Evolutionary conservation across 2,113 vertebrate species (phyloP).

Genomic region (Eulacestoma nigropectus): DNA sequence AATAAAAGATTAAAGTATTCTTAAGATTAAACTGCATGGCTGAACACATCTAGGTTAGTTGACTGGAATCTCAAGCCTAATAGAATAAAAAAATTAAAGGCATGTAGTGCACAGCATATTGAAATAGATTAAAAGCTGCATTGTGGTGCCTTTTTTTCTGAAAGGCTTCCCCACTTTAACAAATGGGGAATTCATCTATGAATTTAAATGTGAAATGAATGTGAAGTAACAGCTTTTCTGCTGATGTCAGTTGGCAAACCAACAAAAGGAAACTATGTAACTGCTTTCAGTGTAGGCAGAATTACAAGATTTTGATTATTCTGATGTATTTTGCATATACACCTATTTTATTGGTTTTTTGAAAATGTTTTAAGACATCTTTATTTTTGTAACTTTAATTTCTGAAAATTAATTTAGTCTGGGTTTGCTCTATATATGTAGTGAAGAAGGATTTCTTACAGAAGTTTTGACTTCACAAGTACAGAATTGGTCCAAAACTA

Average conservation of each 20-base stretch:
- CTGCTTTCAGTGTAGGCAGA: not conserved
- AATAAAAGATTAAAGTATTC: constrained; percentile 64
- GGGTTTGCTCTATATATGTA: not conserved
- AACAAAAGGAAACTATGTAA: not conserved
- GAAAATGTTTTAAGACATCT: not conserved
- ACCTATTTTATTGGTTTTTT: not conserved
- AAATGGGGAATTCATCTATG: constrained; percentile 4
- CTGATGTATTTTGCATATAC: not conserved
- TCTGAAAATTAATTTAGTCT: not conserved
- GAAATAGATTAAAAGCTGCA: constrained; percentile 51
- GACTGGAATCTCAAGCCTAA: constrained; percentile 69
- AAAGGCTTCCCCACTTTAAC: not conserved
- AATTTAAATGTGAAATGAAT: constrained; percentile 33
- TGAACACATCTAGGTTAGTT: constrained; percentile 68
- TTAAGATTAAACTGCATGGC: constrained; percentile 71
- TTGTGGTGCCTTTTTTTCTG: not conserved
- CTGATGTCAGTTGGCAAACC: not conserved
- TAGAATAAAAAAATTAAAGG: constrained; percentile 53
- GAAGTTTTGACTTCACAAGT: not conserved
- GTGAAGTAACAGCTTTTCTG: constrained; percentile 17
- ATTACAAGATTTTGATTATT: not conserved
- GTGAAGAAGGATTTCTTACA: not conserved
- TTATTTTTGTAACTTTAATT: not conserved
- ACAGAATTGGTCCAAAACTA: not conserved
- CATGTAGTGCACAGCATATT: constrained; percentile 30